Base-by-base conservation (phyloP, 2,888 invertebrate genomes). In the Lobophora halterata region DNA sequence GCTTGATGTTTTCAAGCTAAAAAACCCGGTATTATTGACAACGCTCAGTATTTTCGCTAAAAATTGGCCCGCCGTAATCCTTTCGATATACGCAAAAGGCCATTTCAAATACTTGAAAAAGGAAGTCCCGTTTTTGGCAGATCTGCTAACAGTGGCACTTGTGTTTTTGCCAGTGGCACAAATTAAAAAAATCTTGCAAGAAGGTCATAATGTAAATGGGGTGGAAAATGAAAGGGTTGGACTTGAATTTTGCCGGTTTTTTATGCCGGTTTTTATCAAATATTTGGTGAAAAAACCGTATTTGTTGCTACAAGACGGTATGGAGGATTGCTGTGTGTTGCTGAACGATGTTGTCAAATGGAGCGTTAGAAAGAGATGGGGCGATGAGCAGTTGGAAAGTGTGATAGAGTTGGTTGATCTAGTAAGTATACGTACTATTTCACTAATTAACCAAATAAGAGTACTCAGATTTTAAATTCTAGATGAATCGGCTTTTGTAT, bases 321-420 rank as follows among this genome's bases (percentile, higher is more conserved):
- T 46, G 46, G 30, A 65, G 35, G 26, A 23, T 2, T 45, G 58
- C 13, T 52, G 51, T 19, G 9, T 46, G 3, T 5, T 78, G 1
- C 29, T 78, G 4, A 53, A 61, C 3, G 61, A 69, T 6, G 12
- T 72, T 0, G 51, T 77, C 2, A 65, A 60, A 12, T 55, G 37
- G 46, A 53, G 46, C 14, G 50, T 55, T 1, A 63, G 54, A 44
- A 60, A 37, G 27, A 58, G 41, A 6, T 58, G 49, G 23, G 43
- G 42, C 0, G 67, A 59, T 1, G 48, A 55, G 0, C 24, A 43
- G 5, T 56, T 52, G 27, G 39, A 49, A 1, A 36, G 28, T 19
- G 20, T 74, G 0, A 12, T 73, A 36, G 62, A 63, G 2, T 27
- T 75, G 1, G 53, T 77, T 2, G 57, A 75, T 20, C 24, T 51